Base-by-base conservation (phyloP, 2,888 invertebrate species). In the Parnassius apollo region DNA sequence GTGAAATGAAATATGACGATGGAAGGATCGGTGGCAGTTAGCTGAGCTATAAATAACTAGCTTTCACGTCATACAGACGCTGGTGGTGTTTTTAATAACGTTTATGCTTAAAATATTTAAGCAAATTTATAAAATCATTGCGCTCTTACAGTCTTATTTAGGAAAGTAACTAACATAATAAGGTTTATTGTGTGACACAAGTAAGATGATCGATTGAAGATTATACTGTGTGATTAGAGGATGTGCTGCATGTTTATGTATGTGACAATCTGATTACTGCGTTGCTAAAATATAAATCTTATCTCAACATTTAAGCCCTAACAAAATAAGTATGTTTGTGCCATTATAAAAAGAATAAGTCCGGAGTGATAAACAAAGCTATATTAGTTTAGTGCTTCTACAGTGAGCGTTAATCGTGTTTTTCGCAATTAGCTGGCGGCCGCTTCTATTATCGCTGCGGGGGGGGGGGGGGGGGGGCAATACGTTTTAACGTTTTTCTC, bases 401-500 rank as follows among this genome's bases (percentile, higher is more conserved):
- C 70, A 65, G 81, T 81, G 81, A 79, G 85, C 84, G 87, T 86
- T 89, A 88, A 89, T 89, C 88, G 86, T 79, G 86, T 89, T 89
- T 86, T 83, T 84, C 83, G 83, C 88, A 87, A 88, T 90, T 88
- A 88, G 86, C 85, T 78, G 80, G 79, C 82, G 79, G 80, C 80
- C 77, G 81, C 81, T 75, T 82, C 78, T 83, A 81, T 84, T 82
- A 79, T 81, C 77, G 75, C 78, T 80, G 76, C 76, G 69, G 69
- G 69, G 76, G 75, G 77, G 81, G 82, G 25, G 25, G 7, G 25
- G n/a, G n/a, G n/a, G n/a, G n/a, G 4, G 7, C 78, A 85, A 83
- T 81, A 80, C 80, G 73, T 74, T 76, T 75, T 76, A 76, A 78
- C 73, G 79, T 83, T 82, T 80, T 76, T 71, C 74, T 78, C 77